These are phyloP conservation scores for Aquatica leii DNA, from an alignment of 2,888 invertebrate genomes.

Conservation along the genomic window DNA sequence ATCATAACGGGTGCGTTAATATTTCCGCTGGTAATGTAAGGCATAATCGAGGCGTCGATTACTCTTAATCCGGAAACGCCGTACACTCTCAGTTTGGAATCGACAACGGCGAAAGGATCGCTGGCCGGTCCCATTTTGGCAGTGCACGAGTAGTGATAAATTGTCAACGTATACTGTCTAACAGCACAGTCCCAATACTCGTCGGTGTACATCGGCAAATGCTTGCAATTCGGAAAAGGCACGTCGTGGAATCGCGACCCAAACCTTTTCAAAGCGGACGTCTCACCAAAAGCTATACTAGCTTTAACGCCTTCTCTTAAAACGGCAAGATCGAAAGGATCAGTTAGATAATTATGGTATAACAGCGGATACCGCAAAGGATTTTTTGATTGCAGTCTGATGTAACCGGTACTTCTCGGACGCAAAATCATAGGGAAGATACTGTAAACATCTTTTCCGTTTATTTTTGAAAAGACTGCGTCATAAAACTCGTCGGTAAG, in stretches of 20 bases:
- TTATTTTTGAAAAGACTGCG: conserved; percentile 75
- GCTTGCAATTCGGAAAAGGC: conserved; percentile 83
- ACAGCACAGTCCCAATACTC: conserved; percentile 89
- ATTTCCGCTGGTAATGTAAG: conserved; percentile 83
- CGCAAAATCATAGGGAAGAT: conserved; percentile 90
- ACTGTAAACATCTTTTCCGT: conserved; percentile 79
- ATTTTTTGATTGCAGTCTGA: conserved; percentile 69
- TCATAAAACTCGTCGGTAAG: conserved; percentile 83
- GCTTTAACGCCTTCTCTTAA: conserved; percentile 88
- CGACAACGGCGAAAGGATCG: conserved; percentile 84
- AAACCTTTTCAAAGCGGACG: conserved; percentile 78
- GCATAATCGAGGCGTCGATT: conserved; percentile 89
- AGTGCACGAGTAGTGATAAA: conserved; percentile 86
- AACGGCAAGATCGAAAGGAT: conserved; percentile 84
- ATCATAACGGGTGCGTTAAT: conserved; percentile 87
- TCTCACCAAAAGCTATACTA: conserved; percentile 81
- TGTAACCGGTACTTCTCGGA: conserved; percentile 83
- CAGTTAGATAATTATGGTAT: conserved; percentile 90
- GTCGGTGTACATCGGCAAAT: conserved; percentile 78
- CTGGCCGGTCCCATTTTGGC: conserved; percentile 83
- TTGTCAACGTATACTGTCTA: conserved; percentile 86
- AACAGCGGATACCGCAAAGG: conserved; percentile 84
- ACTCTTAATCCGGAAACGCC: conserved; percentile 82
- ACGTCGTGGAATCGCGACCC: conserved; percentile 80
- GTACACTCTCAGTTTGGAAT: conserved; percentile 77